phyloP scores from a whole-genome alignment of 2,113 vertebrate species.

The Mormoops blainvillei region DNA sequence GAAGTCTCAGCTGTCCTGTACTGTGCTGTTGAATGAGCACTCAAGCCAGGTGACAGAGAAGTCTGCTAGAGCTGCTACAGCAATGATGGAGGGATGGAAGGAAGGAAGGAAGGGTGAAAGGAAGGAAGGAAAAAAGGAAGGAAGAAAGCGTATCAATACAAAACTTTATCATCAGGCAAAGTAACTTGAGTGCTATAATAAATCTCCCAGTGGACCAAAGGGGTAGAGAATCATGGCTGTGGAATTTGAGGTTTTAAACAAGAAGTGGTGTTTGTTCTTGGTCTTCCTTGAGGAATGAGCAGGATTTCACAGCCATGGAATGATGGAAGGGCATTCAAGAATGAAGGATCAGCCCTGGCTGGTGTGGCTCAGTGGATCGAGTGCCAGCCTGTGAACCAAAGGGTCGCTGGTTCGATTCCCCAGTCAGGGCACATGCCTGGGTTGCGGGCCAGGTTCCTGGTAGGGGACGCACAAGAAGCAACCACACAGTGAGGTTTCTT shows the following conservation, averaged over 20 bases:
- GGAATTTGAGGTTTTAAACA: neutral
- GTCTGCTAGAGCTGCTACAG: neutral
- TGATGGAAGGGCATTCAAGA: neutral
- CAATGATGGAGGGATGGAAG: neutral
- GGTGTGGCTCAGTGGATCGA: no score
- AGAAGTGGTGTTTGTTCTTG: neutral
- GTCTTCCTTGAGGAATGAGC: neutral
- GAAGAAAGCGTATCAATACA: neutral
- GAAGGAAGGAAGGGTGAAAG: neutral
- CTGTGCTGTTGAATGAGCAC: neutral
- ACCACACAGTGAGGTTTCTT: no score
- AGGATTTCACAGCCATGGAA: neutral
- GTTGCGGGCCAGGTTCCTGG: no score
- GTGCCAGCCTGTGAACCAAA: no score
- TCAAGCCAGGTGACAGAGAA: neutral
- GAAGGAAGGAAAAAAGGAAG: neutral
- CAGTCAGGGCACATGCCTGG: no score
- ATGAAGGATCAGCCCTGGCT: no score
- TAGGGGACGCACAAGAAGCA: no score
- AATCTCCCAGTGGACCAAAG: neutral
- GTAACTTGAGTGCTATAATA: neutral
- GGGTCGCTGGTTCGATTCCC: no score
- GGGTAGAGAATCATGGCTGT: neutral
- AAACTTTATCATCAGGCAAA: neutral
- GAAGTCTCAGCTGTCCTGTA: neutral